These are phyloP conservation scores for Notiomystis cincta DNA, from an alignment of 2,113 vertebrate species.

Conservation along the genomic window DNA sequence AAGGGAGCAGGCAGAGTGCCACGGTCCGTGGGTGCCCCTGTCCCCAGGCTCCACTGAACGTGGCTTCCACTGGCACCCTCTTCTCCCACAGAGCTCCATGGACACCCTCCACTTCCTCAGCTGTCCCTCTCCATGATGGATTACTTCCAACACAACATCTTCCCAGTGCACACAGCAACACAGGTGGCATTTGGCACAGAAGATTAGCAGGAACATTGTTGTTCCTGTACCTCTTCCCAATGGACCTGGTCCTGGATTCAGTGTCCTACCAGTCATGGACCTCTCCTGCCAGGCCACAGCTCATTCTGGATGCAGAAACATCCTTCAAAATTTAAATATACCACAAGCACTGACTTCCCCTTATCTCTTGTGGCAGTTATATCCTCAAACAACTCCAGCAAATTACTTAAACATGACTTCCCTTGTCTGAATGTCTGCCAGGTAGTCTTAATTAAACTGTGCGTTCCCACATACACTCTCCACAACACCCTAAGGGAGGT, in stretches of 20 bases:
- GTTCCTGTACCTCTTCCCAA: neutral
- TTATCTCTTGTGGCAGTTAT: slow-evolving; percentile 15
- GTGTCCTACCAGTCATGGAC: neutral
- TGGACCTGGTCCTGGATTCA: fast-evolving
- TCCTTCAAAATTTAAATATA: neutral
- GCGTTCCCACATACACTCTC: neutral
- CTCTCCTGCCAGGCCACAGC: neutral
- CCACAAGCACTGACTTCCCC: neutral
- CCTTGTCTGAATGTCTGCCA: slow-evolving; percentile 43
- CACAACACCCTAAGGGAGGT: neutral
- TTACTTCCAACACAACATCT: neutral
- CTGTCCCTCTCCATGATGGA: neutral
- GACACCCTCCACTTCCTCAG: neutral
- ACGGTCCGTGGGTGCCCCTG: fast-evolving
- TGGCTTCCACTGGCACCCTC: neutral
- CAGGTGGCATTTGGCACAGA: neutral
- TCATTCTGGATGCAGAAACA: neutral
- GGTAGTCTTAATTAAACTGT: slow-evolving; percentile 61
- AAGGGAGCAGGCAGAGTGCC: neutral
- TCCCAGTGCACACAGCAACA: neutral
- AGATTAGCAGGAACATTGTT: neutral
- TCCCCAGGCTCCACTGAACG: fast-evolving
- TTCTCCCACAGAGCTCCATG: neutral
- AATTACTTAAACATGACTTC: slow-evolving; percentile 42
- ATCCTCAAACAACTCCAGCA: slow-evolving; percentile 38